phyloP scores from a whole-genome alignment of 2,113 vertebrate species.

The Semnornis frantzii region DNA sequence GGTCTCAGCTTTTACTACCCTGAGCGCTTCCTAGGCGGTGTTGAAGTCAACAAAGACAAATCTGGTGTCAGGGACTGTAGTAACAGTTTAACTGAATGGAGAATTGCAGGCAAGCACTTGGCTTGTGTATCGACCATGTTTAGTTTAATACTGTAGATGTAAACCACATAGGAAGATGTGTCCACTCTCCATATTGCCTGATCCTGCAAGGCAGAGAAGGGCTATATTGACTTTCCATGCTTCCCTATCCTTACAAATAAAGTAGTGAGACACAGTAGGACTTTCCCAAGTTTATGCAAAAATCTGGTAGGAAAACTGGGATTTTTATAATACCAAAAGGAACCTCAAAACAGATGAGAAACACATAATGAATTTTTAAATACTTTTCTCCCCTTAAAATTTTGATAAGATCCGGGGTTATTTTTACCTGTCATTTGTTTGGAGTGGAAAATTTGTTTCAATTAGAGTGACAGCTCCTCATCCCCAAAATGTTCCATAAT shows the following conservation, averaged over 20 bases:
- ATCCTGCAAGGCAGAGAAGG: background rate
- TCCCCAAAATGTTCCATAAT: background rate
- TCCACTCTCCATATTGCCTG: background rate
- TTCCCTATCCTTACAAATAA: background rate
- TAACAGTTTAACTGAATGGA: background rate
- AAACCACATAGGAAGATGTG: background rate
- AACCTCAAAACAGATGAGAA: background rate
- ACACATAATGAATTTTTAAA: slow-evolving; percentile 45
- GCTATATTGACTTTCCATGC: background rate
- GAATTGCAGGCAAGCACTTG: background rate
- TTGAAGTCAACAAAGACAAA: background rate
- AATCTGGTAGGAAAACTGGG: background rate
- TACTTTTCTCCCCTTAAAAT: background rate
- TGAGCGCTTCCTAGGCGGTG: background rate
- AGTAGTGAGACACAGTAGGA: background rate
- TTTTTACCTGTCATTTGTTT: slow-evolving; percentile 38
- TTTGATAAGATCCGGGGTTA: background rate
- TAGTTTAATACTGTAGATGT: background rate
- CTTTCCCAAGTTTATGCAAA: background rate
- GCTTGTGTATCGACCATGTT: background rate
- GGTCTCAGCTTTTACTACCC: background rate
- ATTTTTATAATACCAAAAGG: background rate
- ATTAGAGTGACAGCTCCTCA: background rate
- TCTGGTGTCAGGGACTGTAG: background rate
- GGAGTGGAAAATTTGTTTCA: slow-evolving; percentile 13